A percentile compares a stretch with the other conserved stretches of the same genome.
Evolutionary conservation across 2,797 vertebrate genomes (phyloP).

Genomic region (Hyperoplus lanceolatus): DNA sequence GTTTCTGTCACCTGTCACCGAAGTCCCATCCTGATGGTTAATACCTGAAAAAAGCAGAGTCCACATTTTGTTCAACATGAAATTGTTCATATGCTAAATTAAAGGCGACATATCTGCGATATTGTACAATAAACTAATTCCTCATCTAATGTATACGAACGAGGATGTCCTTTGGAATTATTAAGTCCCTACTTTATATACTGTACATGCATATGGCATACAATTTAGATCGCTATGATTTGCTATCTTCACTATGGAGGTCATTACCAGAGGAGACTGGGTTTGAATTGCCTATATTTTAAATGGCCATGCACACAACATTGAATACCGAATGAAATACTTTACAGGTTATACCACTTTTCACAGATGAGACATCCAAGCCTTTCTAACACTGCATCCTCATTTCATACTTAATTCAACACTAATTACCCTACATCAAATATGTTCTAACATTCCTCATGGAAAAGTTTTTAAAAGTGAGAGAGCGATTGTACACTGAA

Average conservation of each 20-base stretch:
- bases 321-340: neutral
- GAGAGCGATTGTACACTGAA: constrained; percentile 3
- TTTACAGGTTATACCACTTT: neutral
- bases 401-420: neutral
- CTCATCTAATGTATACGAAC: constrained; percentile 11
- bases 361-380: constrained; percentile 4
- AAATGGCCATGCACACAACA: constrained; percentile 6
- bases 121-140: constrained; percentile 5
- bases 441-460: neutral
- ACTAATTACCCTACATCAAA: neutral
- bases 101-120: neutral
- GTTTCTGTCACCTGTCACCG: constrained; percentile 25
- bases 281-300: neutral
- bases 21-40: constrained; percentile 58
- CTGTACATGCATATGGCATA: constrained; percentile 49
- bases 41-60: constrained; percentile 76
- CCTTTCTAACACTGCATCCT: neutral
- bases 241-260: constrained; percentile 6
- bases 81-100: constrained; percentile 13
- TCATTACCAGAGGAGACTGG: neutral
- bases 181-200: constrained; percentile 17
- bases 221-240: neutral
- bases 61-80: constrained; percentile 26
- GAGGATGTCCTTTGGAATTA: constrained; percentile 14
- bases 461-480: neutral